Conservation (phyloP, 1,140 invertebrate species). For the Oncopeltus fasciatus region DNA sequence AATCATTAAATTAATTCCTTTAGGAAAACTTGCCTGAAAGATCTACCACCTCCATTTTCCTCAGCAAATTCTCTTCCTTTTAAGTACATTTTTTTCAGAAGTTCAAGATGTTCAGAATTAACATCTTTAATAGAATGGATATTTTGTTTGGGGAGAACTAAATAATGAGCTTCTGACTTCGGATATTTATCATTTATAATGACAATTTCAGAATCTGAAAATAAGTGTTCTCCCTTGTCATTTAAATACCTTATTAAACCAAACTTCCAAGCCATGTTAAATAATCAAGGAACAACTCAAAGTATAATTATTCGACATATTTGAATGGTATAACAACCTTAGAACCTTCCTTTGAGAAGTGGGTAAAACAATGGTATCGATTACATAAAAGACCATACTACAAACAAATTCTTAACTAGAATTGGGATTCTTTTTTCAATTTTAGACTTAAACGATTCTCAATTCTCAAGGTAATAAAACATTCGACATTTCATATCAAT, state of each 20-base stretch:
- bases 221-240: constrained; percentile 47
- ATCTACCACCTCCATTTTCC: constrained; percentile 9
- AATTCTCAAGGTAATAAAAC: no score
- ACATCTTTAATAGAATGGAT: constrained; percentile 54
- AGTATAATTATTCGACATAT: no score
- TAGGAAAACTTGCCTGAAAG: constrained; percentile 18
- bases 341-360: no score
- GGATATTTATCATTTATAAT: constrained; percentile 66
- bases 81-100: constrained; percentile 57
- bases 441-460: no score
- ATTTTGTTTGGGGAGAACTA: constrained; percentile 58
- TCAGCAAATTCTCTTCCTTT: constrained; percentile 38
- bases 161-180: constrained; percentile 60
- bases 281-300: no score
- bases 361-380: no score
- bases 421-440: no score
- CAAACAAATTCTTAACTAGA: no score
- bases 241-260: constrained; percentile 53
- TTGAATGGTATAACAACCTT: no score
- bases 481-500: no score
- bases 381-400: no score
- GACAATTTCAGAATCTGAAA: constrained; percentile 48
- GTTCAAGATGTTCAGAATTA: constrained; percentile 41
- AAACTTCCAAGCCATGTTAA: constrained; percentile 17
- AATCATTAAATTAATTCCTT: no score